Evolutionary conservation across 2,888 invertebrate genomes (phyloP).

Genomic region (Tuta absoluta): DNA sequence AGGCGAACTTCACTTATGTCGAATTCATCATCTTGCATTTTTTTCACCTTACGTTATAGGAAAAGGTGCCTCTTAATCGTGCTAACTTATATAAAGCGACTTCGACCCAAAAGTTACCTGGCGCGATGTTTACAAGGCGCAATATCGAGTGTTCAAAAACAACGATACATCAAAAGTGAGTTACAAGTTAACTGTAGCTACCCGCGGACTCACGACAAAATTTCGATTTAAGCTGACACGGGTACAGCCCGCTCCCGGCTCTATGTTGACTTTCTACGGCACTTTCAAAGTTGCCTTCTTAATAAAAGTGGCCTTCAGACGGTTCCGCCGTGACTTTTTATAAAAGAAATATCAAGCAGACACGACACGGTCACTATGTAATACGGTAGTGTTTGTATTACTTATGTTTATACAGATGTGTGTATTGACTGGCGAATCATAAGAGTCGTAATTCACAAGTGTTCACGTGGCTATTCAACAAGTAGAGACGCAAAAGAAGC

Average conservation of each 20-base stretch:
- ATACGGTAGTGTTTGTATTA: constrained; percentile 14
- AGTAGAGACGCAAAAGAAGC: constrained; percentile 65
- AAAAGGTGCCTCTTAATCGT: constrained; percentile 46
- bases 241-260: constrained; percentile 50
- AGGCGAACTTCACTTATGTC: neutral
- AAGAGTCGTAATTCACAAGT: constrained; percentile 60
- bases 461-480: constrained; percentile 67
- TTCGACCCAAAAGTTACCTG: constrained; percentile 65
- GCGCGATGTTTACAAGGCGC: constrained; percentile 65
- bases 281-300: constrained; percentile 51
- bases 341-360: neutral
- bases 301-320: constrained; percentile 47
- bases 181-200: constrained; percentile 69
- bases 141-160: constrained; percentile 67
- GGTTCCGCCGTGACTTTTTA: constrained; percentile 24
- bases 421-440: constrained; percentile 59
- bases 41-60: constrained; percentile 8
- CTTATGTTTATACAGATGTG: constrained; percentile 40
- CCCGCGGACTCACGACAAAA: constrained; percentile 57
- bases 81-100: constrained; percentile 48
- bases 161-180: constrained; percentile 78
- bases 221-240: constrained; percentile 67
- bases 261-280: constrained; percentile 58
- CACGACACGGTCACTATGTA: constrained; percentile 13
- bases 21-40: neutral